Evolutionary conservation across 2,888 invertebrate species (phyloP).

Genomic region (Bombylius major): DNA sequence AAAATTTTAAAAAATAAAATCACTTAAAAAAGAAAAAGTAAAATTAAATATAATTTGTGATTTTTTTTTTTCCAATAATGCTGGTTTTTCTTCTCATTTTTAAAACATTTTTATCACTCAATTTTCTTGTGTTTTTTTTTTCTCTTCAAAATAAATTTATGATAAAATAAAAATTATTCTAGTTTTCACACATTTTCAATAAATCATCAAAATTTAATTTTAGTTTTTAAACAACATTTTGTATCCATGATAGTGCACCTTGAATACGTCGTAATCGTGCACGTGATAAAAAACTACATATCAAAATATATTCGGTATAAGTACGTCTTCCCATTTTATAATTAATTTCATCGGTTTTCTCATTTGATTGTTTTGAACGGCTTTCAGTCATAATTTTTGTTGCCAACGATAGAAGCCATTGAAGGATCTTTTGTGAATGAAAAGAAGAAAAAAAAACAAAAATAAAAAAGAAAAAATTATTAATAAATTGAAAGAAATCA

Average conservation of each 20-base stretch:
- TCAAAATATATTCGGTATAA: constrained; percentile 57
- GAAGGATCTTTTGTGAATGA: constrained; percentile 48
- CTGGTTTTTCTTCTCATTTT: too few species aligned
- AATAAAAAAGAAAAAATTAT: constrained; percentile 5
- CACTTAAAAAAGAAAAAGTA: too few species aligned
- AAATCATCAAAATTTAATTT: background rate
- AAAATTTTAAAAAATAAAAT: too few species aligned
- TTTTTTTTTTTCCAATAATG: too few species aligned
- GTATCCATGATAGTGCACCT: constrained; percentile 52
- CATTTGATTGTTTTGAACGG: constrained; percentile 21
- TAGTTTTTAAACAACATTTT: constrained; percentile 25
- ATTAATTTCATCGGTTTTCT: constrained; percentile 11
- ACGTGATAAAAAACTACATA: constrained; percentile 54
- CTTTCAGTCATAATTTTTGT: constrained; percentile 62
- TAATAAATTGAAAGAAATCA: background rate
- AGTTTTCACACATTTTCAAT: too few species aligned
- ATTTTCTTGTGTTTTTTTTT: too few species aligned
- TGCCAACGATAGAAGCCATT: constrained; percentile 60
- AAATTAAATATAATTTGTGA: too few species aligned
- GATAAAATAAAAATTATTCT: too few species aligned
- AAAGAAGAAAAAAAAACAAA: too few species aligned
- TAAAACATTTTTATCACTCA: too few species aligned
- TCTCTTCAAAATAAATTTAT: too few species aligned
- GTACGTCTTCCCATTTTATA: constrained; percentile 42
- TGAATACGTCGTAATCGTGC: constrained; percentile 48